Evolutionary conservation across 2,113 vertebrate genomes (phyloP).

Genomic region (Pelvicachromis taeniatus): DNA sequence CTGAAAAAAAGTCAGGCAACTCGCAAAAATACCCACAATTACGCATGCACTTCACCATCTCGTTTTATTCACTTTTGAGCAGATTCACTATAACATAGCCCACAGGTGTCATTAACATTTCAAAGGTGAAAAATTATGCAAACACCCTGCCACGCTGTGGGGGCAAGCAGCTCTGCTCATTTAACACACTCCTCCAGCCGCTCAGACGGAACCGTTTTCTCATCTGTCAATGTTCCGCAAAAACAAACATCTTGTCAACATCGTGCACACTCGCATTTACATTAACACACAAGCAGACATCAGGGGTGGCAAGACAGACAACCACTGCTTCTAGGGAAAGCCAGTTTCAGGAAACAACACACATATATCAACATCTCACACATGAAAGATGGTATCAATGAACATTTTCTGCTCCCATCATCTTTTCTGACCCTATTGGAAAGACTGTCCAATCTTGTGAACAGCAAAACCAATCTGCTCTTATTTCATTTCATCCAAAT

Average conservation of each 20-base stretch:
- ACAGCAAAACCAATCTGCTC: slow-evolving; percentile 53
- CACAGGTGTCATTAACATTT: slow-evolving; percentile 63
- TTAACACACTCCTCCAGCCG: slow-evolving; percentile 12
- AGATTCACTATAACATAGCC: slow-evolving; percentile 34
- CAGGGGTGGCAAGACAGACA: background rate
- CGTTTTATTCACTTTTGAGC: slow-evolving; percentile 24
- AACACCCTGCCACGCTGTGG: slow-evolving; percentile 14
- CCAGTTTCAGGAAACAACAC: slow-evolving; percentile 20
- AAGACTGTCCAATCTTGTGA: slow-evolving; percentile 25
- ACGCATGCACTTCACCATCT: background rate
- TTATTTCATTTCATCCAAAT: slow-evolving; percentile 55
- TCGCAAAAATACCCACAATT: slow-evolving; percentile 10
- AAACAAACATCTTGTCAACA: slow-evolving; percentile 50
- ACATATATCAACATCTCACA: slow-evolving; percentile 6
- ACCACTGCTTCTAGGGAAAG: slow-evolving; percentile 12
- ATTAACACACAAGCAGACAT: background rate
- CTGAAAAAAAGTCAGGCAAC: background rate
- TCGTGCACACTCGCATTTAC: background rate
- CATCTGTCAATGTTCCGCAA: slow-evolving; percentile 10
- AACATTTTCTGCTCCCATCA: slow-evolving; percentile 54
- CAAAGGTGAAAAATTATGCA: slow-evolving; percentile 54
- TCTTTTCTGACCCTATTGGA: slow-evolving; percentile 46
- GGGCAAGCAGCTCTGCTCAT: slow-evolving; percentile 20
- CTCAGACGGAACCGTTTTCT: slow-evolving; percentile 19
- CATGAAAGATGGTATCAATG: slow-evolving; percentile 55